Evolutionary conservation across 2,888 invertebrate species (phyloP).

Genomic region (Tetramorium bicarinatum): DNA sequence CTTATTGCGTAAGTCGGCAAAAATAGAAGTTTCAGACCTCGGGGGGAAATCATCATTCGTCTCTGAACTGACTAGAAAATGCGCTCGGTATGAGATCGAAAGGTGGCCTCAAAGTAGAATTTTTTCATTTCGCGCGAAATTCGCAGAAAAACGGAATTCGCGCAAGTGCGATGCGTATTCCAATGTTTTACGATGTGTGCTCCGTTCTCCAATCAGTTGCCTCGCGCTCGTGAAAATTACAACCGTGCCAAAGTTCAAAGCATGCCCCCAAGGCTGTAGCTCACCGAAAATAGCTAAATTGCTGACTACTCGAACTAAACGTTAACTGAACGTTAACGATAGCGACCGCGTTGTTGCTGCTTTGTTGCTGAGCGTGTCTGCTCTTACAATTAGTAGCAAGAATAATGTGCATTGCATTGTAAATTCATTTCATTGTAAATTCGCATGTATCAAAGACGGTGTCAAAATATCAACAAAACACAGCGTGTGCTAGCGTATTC

Average conservation of each 20-base stretch:
- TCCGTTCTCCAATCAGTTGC: conserved; percentile 65
- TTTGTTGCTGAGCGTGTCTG: conserved; percentile 22
- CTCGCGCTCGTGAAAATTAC: conserved; percentile 76
- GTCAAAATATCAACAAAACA: not conserved
- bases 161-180: not conserved
- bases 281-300: conserved; percentile 74
- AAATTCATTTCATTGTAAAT: not conserved
- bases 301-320: conserved; percentile 57
- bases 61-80: too few species aligned
- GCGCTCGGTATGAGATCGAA: not conserved
- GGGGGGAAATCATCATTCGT: not conserved
- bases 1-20: not conserved
- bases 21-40: not conserved
- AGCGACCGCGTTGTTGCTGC: conserved; percentile 40
- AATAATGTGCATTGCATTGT: not conserved
- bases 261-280: conserved; percentile 60
- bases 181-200: conserved; percentile 53
- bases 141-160: not conserved
- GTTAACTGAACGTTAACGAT: conserved; percentile 39
- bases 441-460: not conserved
- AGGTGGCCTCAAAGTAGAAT: not conserved
- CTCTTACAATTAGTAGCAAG: not conserved
- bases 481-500: not conserved
- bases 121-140: not conserved
- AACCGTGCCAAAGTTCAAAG: conserved; percentile 79